Conservation (phyloP, 2,797 vertebrate genomes). For the Phrynocephalus vlangalii region DNA sequence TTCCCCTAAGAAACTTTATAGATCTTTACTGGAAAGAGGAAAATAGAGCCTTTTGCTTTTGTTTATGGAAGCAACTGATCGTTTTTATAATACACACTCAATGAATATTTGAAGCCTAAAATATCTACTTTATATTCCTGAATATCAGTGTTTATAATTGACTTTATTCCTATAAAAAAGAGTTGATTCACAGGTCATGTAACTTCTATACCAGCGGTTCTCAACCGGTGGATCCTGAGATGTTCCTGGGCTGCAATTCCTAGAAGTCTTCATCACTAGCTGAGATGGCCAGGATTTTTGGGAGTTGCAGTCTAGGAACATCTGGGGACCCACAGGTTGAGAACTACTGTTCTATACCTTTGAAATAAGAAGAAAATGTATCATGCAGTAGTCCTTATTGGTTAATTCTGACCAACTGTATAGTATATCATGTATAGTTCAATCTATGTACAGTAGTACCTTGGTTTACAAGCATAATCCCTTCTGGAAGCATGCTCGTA, state of each 20-base stretch:
- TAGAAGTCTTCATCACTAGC: too few species aligned
- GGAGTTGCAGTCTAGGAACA: too few species aligned
- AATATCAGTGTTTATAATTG: neutral
- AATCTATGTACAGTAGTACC: too few species aligned
- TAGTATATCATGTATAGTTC: neutral
- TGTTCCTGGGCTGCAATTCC: too few species aligned
- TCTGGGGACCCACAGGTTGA: too few species aligned
- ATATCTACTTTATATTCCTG: neutral
- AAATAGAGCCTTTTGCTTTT: neutral
- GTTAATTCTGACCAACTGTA: slow-evolving; percentile 2
- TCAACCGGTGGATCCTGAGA: too few species aligned
- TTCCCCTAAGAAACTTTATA: neutral
- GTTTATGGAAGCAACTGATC: neutral
- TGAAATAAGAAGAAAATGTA: neutral
- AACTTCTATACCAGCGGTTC: neutral
- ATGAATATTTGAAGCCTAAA: neutral
- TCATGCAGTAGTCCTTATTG: neutral
- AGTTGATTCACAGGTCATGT: neutral
- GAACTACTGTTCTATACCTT: neutral
- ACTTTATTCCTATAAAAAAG: slow-evolving; percentile 7
- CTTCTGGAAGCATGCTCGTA: too few species aligned
- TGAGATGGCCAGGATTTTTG: too few species aligned
- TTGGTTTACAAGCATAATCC: too few species aligned
- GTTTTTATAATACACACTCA: neutral
- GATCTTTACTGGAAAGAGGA: neutral